phyloP scores from a whole-genome alignment of 2,888 invertebrate genomes.

The Vanessa cardui region DNA sequence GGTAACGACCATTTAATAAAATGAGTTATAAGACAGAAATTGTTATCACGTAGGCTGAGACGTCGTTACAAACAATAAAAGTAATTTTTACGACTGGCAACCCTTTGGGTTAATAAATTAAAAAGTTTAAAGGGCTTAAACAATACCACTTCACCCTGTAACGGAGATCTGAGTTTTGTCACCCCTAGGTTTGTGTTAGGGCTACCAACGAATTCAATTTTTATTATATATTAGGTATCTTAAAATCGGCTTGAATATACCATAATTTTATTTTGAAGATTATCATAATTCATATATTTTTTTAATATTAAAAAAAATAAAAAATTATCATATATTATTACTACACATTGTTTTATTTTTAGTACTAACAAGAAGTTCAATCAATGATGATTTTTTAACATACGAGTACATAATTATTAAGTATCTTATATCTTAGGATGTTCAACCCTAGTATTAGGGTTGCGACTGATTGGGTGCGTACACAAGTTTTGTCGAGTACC shows the following conservation, averaged over 20 bases:
- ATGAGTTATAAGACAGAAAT: slow-evolving; percentile 74
- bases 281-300: neutral
- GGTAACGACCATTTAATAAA: slow-evolving; percentile 48
- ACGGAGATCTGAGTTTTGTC: slow-evolving; percentile 70
- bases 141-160: slow-evolving; percentile 76
- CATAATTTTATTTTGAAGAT: too few species aligned
- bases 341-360: neutral
- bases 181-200: slow-evolving; percentile 56
- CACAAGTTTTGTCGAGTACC: slow-evolving; percentile 75
- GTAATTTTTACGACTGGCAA: slow-evolving; percentile 81
- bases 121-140: slow-evolving; percentile 76
- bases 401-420: too few species aligned
- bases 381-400: neutral
- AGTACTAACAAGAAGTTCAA: neutral
- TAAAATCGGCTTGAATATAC: too few species aligned
- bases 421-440: neutral
- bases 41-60: slow-evolving; percentile 81
- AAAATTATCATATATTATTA: too few species aligned
- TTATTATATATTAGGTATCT: neutral
- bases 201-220: slow-evolving; percentile 41
- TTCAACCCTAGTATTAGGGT: slow-evolving; percentile 54
- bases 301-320: neutral
- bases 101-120: slow-evolving; percentile 81
- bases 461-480: slow-evolving; percentile 71
- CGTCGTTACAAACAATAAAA: slow-evolving; percentile 82